Percentiles rank a stretch among this genome's conserved stretches.
Evolutionary conservation across 2,888 invertebrate genomes (phyloP).

Genomic region (Malthinus seriepunctatus): DNA sequence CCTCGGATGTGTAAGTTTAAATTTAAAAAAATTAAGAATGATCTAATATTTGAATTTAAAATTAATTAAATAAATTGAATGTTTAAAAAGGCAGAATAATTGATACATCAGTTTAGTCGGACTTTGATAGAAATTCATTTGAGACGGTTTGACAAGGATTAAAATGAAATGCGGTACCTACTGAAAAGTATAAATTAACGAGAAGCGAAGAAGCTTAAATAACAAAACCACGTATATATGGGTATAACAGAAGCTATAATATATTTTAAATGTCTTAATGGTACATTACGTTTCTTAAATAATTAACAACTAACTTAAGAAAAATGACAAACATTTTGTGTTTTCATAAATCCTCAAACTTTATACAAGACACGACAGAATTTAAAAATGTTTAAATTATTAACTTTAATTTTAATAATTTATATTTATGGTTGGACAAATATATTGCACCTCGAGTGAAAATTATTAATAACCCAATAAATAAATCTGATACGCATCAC

Average conservation of each 20-base stretch:
- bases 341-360: conserved; percentile 1
- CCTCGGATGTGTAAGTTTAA: too few species aligned
- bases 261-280: conserved; percentile 15
- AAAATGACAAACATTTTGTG: conserved; percentile 1
- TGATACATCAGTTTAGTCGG: conserved; percentile 40
- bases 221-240: conserved; percentile 34
- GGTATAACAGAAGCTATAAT: conserved; percentile 20
- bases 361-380: conserved; percentile 1
- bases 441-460: conserved; percentile 12
- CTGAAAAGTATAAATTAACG: conserved; percentile 49
- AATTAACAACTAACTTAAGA: conserved; percentile 1
- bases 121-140: conserved; percentile 41
- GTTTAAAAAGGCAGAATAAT: conserved; percentile 36
- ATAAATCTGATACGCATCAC: conserved; percentile 18
- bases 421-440: conserved; percentile 3
- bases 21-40: too few species aligned
- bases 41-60: too few species aligned
- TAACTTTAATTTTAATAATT: background rate
- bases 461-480: conserved; percentile 21
- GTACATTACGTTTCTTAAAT: background rate
- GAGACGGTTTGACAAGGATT: conserved; percentile 43
- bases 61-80: too few species aligned
- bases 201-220: conserved; percentile 43
- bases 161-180: conserved; percentile 44
- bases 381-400: conserved; percentile 6